Conservation (phyloP, 2,888 invertebrate species). For the Tetranychus piercei region DNA sequence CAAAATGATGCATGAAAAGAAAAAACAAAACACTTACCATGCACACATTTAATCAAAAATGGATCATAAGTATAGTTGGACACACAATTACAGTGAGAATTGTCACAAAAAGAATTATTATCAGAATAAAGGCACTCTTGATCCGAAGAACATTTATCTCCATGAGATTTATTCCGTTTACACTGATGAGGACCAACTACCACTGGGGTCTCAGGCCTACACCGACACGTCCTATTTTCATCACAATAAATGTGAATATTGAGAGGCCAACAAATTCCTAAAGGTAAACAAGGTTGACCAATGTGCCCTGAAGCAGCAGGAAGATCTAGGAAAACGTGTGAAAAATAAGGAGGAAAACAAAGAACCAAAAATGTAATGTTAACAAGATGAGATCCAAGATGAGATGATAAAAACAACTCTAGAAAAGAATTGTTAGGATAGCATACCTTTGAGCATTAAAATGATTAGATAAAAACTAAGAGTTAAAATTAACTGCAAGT, state of each 20-base stretch:
- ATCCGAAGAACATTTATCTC: slow-evolving; percentile 2
- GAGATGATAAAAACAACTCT: too few relatives aligned
- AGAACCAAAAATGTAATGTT: too few relatives aligned
- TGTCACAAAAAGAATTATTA: slow-evolving; percentile 2
- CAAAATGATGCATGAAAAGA: too few relatives aligned
- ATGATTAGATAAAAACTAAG: too few relatives aligned
- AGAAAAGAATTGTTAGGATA: too few relatives aligned
- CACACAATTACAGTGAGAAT: neutral
- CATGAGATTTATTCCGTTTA: neutral
- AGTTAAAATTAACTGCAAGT: too few relatives aligned
- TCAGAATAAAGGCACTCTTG: slow-evolving; percentile 5
- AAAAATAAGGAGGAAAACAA: too few relatives aligned
- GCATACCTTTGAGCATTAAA: too few relatives aligned
- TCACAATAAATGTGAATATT: slow-evolving; percentile 10
- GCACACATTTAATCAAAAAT: neutral
- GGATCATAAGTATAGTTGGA: slow-evolving; percentile 6
- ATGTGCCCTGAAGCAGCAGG: neutral
- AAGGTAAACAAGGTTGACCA: neutral
- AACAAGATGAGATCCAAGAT: too few relatives aligned
- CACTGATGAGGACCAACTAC: slow-evolving; percentile 2
- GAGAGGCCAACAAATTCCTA: slow-evolving; percentile 6
- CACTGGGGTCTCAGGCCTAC: slow-evolving; percentile 8
- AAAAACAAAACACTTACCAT: neutral
- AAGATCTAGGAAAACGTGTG: too few relatives aligned
- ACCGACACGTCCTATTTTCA: neutral